These are phyloP conservation scores for Myripristis murdjan DNA, from an alignment of 2,797 vertebrate genomes.

Conservation along the genomic window DNA sequence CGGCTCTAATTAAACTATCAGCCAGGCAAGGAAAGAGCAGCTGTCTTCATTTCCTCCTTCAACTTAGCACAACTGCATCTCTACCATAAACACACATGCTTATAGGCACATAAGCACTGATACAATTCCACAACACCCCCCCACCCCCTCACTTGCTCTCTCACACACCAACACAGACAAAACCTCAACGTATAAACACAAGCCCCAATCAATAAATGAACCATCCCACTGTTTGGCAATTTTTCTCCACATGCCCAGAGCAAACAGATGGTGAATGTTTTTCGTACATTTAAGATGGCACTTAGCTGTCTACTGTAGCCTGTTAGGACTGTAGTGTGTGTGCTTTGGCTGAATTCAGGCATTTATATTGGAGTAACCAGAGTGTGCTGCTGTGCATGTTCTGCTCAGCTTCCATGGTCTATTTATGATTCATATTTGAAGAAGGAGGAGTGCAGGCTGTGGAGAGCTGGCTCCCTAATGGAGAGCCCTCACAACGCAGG, in stretches of 20 bases:
- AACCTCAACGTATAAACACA: slow-evolving; percentile 34
- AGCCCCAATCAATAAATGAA: slow-evolving; percentile 57
- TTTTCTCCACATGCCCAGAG: slow-evolving; percentile 56
- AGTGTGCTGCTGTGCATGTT: slow-evolving; percentile 33
- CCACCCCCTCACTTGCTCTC: slow-evolving; percentile 11
- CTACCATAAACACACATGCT: slow-evolving; percentile 38
- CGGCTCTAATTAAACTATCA: slow-evolving; percentile 78
- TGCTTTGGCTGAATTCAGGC: slow-evolving; percentile 38
- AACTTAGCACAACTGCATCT: slow-evolving; percentile 48
- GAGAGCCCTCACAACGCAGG: slow-evolving; percentile 72
- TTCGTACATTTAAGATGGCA: slow-evolving; percentile 55
- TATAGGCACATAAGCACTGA: slow-evolving; percentile 38
- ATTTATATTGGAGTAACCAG: slow-evolving; percentile 52
- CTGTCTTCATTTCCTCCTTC: slow-evolving; percentile 72
- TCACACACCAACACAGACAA: slow-evolving; percentile 48
- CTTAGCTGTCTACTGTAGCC: slow-evolving; percentile 51
- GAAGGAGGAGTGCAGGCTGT: slow-evolving; percentile 69
- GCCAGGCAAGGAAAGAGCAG: slow-evolving; percentile 78
- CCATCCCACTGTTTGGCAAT: slow-evolving; percentile 50
- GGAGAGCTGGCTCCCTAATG: slow-evolving; percentile 73
- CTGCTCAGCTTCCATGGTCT: slow-evolving; percentile 40
- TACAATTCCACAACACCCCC: slow-evolving; percentile 35
- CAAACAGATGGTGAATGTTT: slow-evolving; percentile 72
- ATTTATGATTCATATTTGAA: slow-evolving; percentile 71
- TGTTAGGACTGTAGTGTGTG: slow-evolving; percentile 29